Evolutionary conservation across 2,888 invertebrate species (phyloP), one percentile per base, ranked within the genome.

Genomic region (Leptinotarsa tumamoca): DNA sequence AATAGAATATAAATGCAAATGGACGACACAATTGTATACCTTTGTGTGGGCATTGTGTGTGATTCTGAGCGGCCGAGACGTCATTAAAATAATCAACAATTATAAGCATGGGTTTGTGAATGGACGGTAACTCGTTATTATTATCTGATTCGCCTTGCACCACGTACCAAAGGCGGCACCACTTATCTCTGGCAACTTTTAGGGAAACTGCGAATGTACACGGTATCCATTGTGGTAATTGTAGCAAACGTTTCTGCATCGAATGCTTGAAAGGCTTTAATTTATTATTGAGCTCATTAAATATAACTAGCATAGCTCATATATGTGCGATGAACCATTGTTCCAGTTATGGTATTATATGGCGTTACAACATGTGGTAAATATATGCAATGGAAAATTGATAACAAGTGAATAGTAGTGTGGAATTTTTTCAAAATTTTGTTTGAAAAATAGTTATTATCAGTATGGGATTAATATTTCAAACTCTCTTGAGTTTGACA

Each of bases 1-100:
- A 86, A 87, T 87, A 85, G 87, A 87, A 87, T 87, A 87, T 87
- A 88, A 88, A 88, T 88, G 87, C 88, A 88, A 88, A 88, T 88
- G 87, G 86, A 84, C 84, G 86, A 85, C 86, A 87, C 87, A 87
- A 88, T 87, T 88, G 87, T 87, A 86, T 87, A 85, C 86, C 85
- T 87, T 87, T 86, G 87, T 88, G 87, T 85, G 86, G 86, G 86
- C 85, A 86, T 86, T 86, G 84, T 86, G 83, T 78, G 86, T 86
- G 85, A 86, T 86, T 86, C 86, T 85, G 85, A 84, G 83, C 84
- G 84, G 81, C 84, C 84, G 80, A 83, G 84, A 85, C 84, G 85
- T 86, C 86, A 85, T 86, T 87, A 86, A 88, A 88, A 88, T 88
- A 88, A 88, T 88, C 87, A 87, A 88, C 87, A 88, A 88, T 87